Conservation (phyloP, 2,797 vertebrate genomes). For the Pampus argenteus region DNA sequence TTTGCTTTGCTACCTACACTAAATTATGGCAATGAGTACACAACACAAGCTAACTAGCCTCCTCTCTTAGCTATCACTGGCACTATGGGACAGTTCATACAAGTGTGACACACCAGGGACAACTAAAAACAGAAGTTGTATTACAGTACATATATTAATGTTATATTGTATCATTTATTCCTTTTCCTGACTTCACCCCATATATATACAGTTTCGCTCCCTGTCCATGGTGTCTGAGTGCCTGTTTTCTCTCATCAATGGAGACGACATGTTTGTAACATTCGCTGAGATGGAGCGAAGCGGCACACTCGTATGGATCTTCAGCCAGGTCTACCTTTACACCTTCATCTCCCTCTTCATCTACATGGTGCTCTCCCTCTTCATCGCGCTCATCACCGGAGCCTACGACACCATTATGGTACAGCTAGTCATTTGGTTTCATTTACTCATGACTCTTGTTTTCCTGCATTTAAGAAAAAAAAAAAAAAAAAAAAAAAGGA, state of each 20-base stretch:
- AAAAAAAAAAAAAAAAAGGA: too few species aligned
- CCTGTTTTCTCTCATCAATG: conserved; percentile 94
- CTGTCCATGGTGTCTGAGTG: conserved; percentile 94
- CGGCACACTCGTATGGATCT: conserved; percentile 91
- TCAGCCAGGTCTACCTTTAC: conserved; percentile 96
- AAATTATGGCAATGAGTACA: not conserved
- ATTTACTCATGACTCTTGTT: not conserved
- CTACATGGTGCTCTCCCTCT: conserved; percentile 97
- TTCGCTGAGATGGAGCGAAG: conserved; percentile 90
- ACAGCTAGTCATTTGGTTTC: conserved; percentile 1
- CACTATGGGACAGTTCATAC: not conserved
- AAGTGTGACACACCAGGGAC: not conserved
- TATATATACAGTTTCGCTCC: conserved; percentile 88
- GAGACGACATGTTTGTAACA: conserved; percentile 95
- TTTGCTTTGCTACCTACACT: not conserved
- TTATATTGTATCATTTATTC: not conserved
- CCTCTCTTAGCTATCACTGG: not conserved
- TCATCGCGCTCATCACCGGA: conserved; percentile 96
- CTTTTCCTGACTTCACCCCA: not conserved
- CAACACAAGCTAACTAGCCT: not conserved
- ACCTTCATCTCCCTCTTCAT: conserved; percentile 97
- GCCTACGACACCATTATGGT: conserved; percentile 96
- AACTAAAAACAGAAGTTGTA: not conserved
- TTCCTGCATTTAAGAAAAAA: not conserved
- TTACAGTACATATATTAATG: too few species aligned